Conservation (phyloP, 30 jellyfish, hydroid and myxozoan genomes). For the Turritopsis dohrnii region DNA sequence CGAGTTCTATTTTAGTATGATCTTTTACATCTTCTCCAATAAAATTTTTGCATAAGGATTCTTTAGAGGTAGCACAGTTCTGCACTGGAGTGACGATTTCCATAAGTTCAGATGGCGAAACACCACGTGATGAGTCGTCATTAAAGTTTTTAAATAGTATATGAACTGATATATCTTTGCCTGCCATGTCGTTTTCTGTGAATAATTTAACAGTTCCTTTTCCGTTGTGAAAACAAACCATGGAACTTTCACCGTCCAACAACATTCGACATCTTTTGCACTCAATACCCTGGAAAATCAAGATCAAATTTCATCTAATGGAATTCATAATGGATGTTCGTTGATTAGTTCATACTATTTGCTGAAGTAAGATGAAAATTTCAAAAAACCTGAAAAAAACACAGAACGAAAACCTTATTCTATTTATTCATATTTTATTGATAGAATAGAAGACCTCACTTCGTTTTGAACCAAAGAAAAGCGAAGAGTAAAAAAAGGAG, state of each 20-base stretch:
- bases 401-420: too few species aligned
- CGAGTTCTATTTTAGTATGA: neutral
- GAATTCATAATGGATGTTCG: too few species aligned
- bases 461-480: too few species aligned
- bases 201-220: neutral
- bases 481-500: too few species aligned
- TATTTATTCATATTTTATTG: too few species aligned
- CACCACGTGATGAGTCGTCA: neutral
- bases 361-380: too few species aligned
- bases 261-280: neutral
- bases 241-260: neutral
- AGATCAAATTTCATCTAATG: neutral
- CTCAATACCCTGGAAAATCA: neutral
- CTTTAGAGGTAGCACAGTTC: neutral
- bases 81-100: neutral
- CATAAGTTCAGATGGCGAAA: neutral
- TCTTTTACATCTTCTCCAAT: neutral
- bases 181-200: neutral
- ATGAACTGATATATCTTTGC: neutral
- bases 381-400: too few species aligned
- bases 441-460: too few species aligned
- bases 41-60: neutral
- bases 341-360: too few species aligned
- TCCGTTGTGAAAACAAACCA: neutral
- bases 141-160: neutral